These are phyloP conservation scores for Scophthalmus maximus DNA, from an alignment of 2,113 vertebrate genomes.

Conservation along the genomic window DNA sequence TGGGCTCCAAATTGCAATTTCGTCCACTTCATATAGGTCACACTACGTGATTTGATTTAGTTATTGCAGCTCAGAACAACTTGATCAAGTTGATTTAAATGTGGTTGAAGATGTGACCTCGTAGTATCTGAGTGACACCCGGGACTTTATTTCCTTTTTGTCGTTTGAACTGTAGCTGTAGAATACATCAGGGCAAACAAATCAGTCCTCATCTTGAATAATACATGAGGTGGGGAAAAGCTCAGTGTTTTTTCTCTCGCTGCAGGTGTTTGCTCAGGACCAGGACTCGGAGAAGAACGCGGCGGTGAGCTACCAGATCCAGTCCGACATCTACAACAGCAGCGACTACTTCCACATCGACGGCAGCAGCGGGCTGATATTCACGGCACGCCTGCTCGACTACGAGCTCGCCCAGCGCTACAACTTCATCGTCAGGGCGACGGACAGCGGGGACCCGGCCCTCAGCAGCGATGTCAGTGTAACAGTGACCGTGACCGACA, in stretches of 20 bases:
- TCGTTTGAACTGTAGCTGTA: slow-evolving; percentile 9
- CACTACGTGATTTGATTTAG: not conserved
- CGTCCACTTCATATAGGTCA: not conserved
- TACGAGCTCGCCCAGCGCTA: slow-evolving; percentile 89
- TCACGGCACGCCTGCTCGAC: slow-evolving; percentile 90
- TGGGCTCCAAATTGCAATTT: not conserved
- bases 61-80: not conserved
- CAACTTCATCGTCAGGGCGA: slow-evolving; percentile 90
- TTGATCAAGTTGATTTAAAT: too few relatives aligned
- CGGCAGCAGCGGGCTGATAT: slow-evolving; percentile 88
- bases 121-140: not conserved
- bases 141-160: slow-evolving; percentile 25
- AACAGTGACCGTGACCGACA: slow-evolving; percentile 88
- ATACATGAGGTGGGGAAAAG: slow-evolving; percentile 33
- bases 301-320: slow-evolving; percentile 90
- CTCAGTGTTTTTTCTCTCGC: slow-evolving; percentile 21
- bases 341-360: slow-evolving; percentile 95
- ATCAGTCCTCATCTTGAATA: slow-evolving; percentile 47
- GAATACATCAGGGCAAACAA: slow-evolving; percentile 26
- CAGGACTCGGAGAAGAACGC: slow-evolving; percentile 91
- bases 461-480: slow-evolving; percentile 91
- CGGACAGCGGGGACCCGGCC: slow-evolving; percentile 90
- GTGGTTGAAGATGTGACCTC: too few relatives aligned
- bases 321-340: slow-evolving; percentile 93
- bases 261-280: slow-evolving; percentile 88